Conservation (phyloP, 2,113 vertebrate species). For the Maccullochella peelii region DNA sequence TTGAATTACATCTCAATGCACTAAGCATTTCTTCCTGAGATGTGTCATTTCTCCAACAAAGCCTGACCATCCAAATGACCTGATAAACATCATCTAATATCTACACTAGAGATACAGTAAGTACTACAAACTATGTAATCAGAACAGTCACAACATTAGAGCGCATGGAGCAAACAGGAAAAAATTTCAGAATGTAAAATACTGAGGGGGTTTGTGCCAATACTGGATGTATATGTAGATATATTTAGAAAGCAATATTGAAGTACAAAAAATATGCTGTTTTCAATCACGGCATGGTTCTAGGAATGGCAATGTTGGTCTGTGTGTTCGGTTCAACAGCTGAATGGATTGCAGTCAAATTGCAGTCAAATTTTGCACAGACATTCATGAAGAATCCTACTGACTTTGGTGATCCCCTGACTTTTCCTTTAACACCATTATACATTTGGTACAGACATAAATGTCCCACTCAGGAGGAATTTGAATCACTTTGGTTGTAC, state of each 20-base stretch:
- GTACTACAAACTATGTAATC: not conserved
- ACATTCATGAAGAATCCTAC: not conserved
- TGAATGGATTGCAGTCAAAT: not conserved
- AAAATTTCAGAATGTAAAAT: too few relatives aligned
- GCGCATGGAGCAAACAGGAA: not conserved
- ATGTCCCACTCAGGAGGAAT: too few relatives aligned
- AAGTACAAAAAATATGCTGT: too few relatives aligned
- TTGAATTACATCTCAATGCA: not conserved
- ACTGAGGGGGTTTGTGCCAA: too few relatives aligned
- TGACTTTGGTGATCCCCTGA: too few relatives aligned
- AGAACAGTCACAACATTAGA: not conserved
- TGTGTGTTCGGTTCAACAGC: not conserved
- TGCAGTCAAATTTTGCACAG: not conserved
- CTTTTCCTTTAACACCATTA: too few relatives aligned
- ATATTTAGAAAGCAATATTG: too few relatives aligned
- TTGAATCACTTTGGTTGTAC: too few relatives aligned
- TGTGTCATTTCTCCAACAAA: not conserved
- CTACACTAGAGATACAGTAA: not conserved
- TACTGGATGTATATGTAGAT: too few relatives aligned
- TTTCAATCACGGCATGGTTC: not conserved
- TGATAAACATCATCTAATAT: not conserved
- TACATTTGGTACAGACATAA: too few relatives aligned
- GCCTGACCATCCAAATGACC: not conserved
- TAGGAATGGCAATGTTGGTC: not conserved
- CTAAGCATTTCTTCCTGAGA: not conserved